Conservation (phyloP, 2,888 invertebrate genomes). For the Aromia moschata region DNA sequence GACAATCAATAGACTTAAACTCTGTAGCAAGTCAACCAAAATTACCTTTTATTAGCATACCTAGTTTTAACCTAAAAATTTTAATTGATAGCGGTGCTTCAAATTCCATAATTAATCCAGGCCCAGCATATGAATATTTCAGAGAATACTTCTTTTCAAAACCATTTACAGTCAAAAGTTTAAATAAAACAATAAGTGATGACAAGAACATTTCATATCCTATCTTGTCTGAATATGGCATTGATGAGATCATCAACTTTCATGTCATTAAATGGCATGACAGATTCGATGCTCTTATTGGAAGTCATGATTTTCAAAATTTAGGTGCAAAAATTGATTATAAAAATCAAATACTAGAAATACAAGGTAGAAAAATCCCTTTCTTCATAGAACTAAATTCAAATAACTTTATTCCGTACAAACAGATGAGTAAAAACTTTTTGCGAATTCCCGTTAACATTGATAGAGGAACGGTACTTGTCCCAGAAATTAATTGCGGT, state of each 20-base stretch:
- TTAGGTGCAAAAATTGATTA: constrained; percentile 15
- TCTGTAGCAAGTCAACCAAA: constrained; percentile 31
- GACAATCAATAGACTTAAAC: constrained; percentile 15
- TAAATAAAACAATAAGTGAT: not conserved
- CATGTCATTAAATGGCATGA: constrained; percentile 4
- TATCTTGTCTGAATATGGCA: not conserved
- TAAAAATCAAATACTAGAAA: constrained; percentile 4
- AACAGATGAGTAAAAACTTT: not conserved
- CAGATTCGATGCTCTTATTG: constrained; percentile 7
- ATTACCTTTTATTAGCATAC: constrained; percentile 32
- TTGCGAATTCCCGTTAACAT: constrained; percentile 4
- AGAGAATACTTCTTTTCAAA: constrained; percentile 2
- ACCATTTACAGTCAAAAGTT: not conserved
- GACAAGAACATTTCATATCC: constrained; percentile 3
- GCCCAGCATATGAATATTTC: constrained; percentile 17
- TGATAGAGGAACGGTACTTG: not conserved
- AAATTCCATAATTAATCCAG: constrained; percentile 21
- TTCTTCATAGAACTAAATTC: constrained; percentile 12
- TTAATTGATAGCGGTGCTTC: constrained; percentile 29
- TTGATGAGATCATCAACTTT: not conserved
- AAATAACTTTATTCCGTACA: not conserved
- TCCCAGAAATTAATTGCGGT: constrained; percentile 4
- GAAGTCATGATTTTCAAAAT: constrained; percentile 11
- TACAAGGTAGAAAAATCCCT: constrained; percentile 3
- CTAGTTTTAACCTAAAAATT: constrained; percentile 17